Percentiles rank a stretch among this genome's conserved stretches.
Conservation (phyloP, 2,888 invertebrate species). For the Ganaspis brasiliensis region DNA sequence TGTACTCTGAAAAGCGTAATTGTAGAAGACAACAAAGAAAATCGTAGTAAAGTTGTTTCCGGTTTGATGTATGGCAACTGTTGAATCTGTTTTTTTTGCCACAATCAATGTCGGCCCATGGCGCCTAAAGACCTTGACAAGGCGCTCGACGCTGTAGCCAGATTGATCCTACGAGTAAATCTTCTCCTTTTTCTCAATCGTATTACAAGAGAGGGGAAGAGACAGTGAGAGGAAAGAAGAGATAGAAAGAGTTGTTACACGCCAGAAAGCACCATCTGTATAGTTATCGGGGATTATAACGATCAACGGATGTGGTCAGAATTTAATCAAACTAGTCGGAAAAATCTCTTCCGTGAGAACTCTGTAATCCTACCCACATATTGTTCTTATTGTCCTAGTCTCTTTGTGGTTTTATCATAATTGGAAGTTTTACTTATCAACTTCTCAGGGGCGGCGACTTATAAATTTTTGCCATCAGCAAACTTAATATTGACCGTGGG, state of each 20-base stretch:
- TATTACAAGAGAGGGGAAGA: conserved; percentile 54
- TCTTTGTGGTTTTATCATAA: not conserved
- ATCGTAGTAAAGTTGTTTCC: conserved; percentile 16
- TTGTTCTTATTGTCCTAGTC: not conserved
- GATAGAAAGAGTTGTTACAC: conserved; percentile 70
- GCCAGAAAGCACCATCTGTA: conserved; percentile 75
- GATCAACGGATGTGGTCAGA: conserved; percentile 79
- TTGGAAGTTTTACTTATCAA: not conserved
- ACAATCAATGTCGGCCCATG: conserved; percentile 59
- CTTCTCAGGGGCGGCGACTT: too few species aligned
- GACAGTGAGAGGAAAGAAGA: conserved; percentile 63
- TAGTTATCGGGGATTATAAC: conserved; percentile 69
- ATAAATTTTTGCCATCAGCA: too few species aligned
- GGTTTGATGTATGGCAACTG: conserved; percentile 9
- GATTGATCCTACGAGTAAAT: conserved; percentile 63
- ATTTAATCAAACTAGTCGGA: conserved; percentile 76
- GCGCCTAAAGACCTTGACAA: conserved; percentile 73
- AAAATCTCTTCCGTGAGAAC: conserved; percentile 80
- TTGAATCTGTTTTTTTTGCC: not conserved
- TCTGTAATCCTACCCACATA: conserved; percentile 31
- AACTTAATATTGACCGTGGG: too few species aligned
- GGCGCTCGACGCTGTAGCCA: conserved; percentile 59
- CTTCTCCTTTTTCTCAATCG: conserved; percentile 60
- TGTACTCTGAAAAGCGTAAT: not conserved
- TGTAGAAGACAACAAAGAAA: not conserved